These are phyloP conservation scores for Magallana nippona DNA, from an alignment of 2,888 invertebrate genomes.

Conservation along the genomic window DNA sequence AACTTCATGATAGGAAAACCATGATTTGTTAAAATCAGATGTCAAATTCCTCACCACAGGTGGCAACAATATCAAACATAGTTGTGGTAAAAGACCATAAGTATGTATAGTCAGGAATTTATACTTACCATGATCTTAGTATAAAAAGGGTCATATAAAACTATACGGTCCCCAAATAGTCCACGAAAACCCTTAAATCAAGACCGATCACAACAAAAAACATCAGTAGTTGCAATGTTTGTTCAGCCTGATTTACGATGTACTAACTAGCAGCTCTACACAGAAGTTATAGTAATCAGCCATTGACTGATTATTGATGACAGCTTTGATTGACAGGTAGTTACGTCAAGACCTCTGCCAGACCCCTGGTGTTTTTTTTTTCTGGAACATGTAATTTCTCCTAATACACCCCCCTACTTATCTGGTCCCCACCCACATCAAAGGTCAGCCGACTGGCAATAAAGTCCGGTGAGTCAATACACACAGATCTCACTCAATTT, in stretches of 20 bases:
- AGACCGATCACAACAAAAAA: constrained; percentile 2
- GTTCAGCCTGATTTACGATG: background rate
- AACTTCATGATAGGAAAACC: too few relatives aligned
- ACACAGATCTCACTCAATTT: background rate
- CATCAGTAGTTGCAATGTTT: background rate
- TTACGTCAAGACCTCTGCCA: background rate
- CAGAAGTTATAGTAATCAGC: background rate
- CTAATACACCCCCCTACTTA: background rate
- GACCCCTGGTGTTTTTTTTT: background rate
- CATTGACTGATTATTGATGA: constrained; percentile 2
- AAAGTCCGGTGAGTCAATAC: background rate
- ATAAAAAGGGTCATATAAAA: background rate
- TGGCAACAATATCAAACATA: background rate
- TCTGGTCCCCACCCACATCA: constrained; percentile 24
- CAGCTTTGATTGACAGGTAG: constrained; percentile 9
- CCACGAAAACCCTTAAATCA: background rate
- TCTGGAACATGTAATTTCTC: background rate
- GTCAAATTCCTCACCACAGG: background rate
- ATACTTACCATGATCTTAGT: constrained; percentile 1
- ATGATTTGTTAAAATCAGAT: too few relatives aligned
- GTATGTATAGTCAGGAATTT: background rate
- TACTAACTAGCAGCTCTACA: background rate
- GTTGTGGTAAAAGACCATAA: background rate
- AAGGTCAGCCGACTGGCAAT: background rate
- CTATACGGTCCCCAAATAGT: background rate